Evolutionary conservation across 2,113 vertebrate genomes (phyloP).

Genomic region (Chaetura pelagica): DNA sequence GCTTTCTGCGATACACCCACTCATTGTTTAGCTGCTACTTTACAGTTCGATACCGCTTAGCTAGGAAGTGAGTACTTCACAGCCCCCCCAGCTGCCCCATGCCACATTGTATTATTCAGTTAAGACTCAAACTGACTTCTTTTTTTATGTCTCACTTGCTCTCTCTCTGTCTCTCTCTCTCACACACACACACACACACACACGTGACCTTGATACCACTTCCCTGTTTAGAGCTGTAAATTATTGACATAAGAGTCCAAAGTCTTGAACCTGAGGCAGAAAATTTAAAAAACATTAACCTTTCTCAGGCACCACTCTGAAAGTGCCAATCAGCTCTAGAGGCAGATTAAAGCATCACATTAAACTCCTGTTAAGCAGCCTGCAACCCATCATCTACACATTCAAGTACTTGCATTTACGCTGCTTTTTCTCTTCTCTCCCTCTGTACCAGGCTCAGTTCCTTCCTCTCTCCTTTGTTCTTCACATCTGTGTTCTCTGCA

Average conservation of each 20-base stretch:
- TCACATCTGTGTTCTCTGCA: slow-evolving; percentile 60
- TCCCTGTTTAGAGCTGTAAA: slow-evolving; percentile 51
- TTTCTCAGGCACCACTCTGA: neutral
- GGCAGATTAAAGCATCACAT: neutral
- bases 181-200: too few species aligned
- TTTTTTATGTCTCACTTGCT: neutral
- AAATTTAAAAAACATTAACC: slow-evolving; percentile 51
- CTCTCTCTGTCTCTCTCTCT: neutral
- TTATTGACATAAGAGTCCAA: slow-evolving; percentile 60
- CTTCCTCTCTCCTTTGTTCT: slow-evolving; percentile 49
- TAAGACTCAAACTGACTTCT: neutral
- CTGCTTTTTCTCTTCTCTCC: slow-evolving; percentile 12
- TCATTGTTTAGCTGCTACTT: neutral
- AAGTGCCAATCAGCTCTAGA: neutral
- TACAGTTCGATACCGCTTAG: neutral
- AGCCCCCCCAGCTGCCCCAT: neutral
- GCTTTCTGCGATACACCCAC: neutral
- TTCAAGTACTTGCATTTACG: slow-evolving; percentile 63
- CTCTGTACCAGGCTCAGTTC: slow-evolving; percentile 3
- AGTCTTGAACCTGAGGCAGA: slow-evolving; percentile 31
- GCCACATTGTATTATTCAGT: neutral
- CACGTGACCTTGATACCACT: neutral
- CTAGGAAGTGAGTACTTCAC: neutral
- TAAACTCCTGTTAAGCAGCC: neutral
- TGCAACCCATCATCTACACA: neutral